Evolutionary conservation across 2,113 vertebrate genomes (phyloP).

Genomic region (Lophura nycthemera): DNA sequence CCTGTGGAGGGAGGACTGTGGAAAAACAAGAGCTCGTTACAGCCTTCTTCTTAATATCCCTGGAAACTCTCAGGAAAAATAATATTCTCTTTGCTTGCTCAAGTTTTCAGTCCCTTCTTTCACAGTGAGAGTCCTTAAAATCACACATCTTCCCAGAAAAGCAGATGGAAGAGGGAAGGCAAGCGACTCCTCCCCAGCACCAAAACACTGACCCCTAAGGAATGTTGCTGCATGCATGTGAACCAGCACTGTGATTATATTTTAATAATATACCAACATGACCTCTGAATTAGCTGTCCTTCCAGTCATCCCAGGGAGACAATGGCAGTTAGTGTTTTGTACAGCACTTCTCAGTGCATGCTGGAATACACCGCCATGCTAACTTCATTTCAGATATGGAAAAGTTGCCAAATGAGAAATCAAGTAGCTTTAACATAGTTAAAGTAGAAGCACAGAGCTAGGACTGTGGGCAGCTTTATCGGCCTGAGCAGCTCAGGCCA

Average conservation of each 20-base stretch:
- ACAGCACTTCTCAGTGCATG: background rate
- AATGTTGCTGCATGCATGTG: background rate
- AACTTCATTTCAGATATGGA: background rate
- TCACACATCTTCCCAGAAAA: fast-evolving
- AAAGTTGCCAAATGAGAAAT: background rate
- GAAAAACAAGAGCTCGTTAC: background rate
- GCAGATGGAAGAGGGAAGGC: background rate
- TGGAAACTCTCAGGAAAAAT: background rate
- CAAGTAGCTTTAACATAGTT: background rate
- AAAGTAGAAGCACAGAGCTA: background rate
- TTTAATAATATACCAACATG: slow-evolving; percentile 17
- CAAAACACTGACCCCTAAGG: slow-evolving; percentile 16
- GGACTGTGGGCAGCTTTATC: background rate
- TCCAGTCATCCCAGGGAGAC: background rate
- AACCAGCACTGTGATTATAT: background rate
- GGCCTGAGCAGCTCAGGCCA: background rate
- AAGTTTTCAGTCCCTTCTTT: background rate
- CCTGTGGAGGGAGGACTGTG: background rate
- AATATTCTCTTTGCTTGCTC: background rate
- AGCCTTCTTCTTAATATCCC: background rate
- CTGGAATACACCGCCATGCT: background rate
- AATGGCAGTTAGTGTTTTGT: background rate
- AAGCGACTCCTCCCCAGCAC: background rate
- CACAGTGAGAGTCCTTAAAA: background rate
- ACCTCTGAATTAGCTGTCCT: slow-evolving; percentile 12